These are phyloP conservation scores for Montipora cactus DNA, from an alignment of 64 coral and sea anemone genomes.

Conservation along the genomic window DNA sequence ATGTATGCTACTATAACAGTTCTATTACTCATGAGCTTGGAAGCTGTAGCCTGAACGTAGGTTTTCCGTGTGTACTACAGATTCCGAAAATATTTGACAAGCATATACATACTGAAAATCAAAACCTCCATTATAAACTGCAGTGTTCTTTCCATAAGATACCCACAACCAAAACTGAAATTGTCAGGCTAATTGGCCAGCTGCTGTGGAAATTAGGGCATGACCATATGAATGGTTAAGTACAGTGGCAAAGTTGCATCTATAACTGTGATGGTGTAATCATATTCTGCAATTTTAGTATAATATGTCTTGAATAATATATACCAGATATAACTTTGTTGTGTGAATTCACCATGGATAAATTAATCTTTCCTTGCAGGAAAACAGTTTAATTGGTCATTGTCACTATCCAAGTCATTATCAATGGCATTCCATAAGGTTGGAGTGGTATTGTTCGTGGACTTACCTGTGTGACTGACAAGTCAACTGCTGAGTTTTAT, in stretches of 20 bases:
- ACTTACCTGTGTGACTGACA: neutral
- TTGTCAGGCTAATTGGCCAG: neutral
- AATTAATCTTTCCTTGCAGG: neutral
- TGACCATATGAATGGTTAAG: neutral
- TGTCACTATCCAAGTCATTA: neutral
- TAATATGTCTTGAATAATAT: neutral
- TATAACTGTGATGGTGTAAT: neutral
- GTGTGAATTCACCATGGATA: too few relatives aligned
- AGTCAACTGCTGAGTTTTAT: neutral
- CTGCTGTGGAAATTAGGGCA: neutral
- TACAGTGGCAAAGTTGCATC: neutral
- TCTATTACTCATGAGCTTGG: neutral
- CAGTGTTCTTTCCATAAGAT: neutral
- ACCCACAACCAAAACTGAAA: conserved; percentile 3
- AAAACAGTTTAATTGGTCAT: conserved; percentile 1
- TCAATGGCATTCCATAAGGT: neutral
- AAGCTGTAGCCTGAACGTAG: neutral
- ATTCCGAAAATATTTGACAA: neutral
- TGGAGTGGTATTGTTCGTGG: neutral
- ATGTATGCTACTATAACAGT: neutral
- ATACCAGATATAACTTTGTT: neutral
- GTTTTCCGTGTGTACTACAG: neutral
- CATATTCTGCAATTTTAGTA: neutral
- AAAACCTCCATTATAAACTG: neutral
- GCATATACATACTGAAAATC: neutral